A percentile compares a stretch with the other conserved stretches of the same genome.
Conservation (phyloP, 2,888 invertebrate species). For the Lacanobia oleracea region DNA sequence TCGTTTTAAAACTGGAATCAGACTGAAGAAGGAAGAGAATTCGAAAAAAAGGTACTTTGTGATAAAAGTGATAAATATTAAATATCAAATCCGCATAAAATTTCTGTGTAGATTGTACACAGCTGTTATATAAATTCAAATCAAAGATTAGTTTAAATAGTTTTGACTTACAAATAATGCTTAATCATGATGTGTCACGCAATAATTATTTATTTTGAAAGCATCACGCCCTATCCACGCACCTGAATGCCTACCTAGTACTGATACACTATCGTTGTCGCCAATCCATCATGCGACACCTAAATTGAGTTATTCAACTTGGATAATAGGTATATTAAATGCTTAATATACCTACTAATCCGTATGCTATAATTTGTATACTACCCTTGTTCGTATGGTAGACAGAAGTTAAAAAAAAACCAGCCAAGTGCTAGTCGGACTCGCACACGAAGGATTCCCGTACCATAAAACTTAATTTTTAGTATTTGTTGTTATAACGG, state of each 20-base stretch:
- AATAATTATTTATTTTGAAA: background rate
- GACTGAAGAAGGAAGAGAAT: too few relatives aligned
- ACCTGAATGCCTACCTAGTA: background rate
- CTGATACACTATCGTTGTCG: slow-evolving; percentile 35
- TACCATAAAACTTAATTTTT: too few relatives aligned
- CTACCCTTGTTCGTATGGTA: too few relatives aligned
- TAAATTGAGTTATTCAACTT: background rate
- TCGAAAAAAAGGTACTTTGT: too few relatives aligned
- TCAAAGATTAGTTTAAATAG: slow-evolving; percentile 7
- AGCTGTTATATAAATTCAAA: background rate
- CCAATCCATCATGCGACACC: background rate
- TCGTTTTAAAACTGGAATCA: too few relatives aligned
- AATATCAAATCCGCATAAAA: background rate
- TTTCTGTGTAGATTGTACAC: background rate
- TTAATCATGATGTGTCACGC: slow-evolving; percentile 3
- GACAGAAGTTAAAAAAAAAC: too few relatives aligned
- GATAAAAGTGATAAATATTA: too few relatives aligned
- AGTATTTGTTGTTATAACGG: too few relatives aligned
- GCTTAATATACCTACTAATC: background rate
- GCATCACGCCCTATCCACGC: slow-evolving; percentile 10
- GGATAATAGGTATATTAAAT: background rate
- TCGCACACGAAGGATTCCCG: too few relatives aligned
- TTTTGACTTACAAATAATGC: background rate
- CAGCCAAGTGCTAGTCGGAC: too few relatives aligned
- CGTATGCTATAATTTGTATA: background rate